Conservation (phyloP, 2,113 vertebrate species). For the Lethenteron camtschaticum region DNA sequence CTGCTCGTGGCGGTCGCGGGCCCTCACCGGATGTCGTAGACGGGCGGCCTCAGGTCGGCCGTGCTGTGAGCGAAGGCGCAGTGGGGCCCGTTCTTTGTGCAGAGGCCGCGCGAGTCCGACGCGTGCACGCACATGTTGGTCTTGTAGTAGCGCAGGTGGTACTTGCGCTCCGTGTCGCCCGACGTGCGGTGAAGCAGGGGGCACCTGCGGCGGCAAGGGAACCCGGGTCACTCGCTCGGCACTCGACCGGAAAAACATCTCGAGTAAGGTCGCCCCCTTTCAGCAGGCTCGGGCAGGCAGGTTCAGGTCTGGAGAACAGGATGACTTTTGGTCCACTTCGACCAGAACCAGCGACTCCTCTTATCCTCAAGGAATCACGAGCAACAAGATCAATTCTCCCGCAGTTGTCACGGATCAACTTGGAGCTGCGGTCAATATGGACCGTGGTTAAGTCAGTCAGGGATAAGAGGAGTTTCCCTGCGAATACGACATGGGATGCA, state of each 20-base stretch:
- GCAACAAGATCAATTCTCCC: too few species aligned
- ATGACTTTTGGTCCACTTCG: too few species aligned
- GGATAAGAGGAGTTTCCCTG: too few species aligned
- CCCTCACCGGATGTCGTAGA: constrained; percentile 57
- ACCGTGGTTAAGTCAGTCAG: too few species aligned
- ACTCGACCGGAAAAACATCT: not conserved
- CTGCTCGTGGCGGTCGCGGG: not conserved
- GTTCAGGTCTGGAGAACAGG: too few species aligned
- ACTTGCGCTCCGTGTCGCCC: constrained; percentile 77
- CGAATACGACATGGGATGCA: too few species aligned
- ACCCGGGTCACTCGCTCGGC: not conserved
- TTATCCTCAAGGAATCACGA: too few species aligned
- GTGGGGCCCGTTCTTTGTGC: constrained; percentile 65
- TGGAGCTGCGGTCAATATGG: too few species aligned
- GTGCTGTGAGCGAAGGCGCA: constrained; percentile 76
- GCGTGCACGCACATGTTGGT: constrained; percentile 75
- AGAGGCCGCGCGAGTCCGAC: constrained; percentile 64
- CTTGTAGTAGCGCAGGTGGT: constrained; percentile 83
- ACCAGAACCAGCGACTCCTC: too few species aligned
- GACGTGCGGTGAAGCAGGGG: constrained; percentile 70
- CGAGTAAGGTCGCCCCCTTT: too few species aligned
- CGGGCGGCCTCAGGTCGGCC: constrained; percentile 60
- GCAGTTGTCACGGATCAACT: too few species aligned
- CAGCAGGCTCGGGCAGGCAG: too few species aligned
- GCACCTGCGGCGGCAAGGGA: constrained; percentile 29